Evolutionary conservation across 2,888 invertebrate species (phyloP), one percentile per base, ranked within the genome.

Genomic region (Lamproptera curius): DNA sequence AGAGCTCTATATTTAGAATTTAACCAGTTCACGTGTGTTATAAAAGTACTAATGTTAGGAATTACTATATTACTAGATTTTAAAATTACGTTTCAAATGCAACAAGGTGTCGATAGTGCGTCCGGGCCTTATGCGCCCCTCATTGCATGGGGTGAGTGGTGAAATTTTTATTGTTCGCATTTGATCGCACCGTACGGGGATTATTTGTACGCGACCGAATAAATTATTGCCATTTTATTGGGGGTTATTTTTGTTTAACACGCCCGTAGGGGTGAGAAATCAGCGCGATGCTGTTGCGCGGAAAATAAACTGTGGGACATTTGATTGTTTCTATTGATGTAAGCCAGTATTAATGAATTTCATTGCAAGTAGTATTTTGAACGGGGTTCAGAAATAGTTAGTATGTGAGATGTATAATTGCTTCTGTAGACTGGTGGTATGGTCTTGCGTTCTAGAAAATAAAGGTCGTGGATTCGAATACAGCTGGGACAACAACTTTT

Each of bases 101-200:
- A n/a, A n/a, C n/a, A n/a, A 6, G 20, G 10, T 10, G 28, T 28
- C 34, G 13, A 34, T 11, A 34, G 14, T 28, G 28, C 16, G 42
- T 34, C 1, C 14, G 4, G 14, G 42, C 52, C 39, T 49, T 42
- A 42, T 15, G 26, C 15, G 36, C 50, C 59, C 57, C 57, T 49
- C 53, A 46, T 20, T 8, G 17, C 16, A 20, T 34, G 33, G 47
- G 42, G 58, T 42, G 64, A 71, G 69, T 69, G 65, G 62, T 39
- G 71, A 70, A 76, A 81, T 82, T 82, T 78, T 74, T 72, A 78
- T 81, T 82, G 72, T 76, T 63, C 73, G 53, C 65, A 65, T 75
- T 67, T 67, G 71, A 73, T 70, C 67, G 56, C 54, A 55, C 59
- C 59, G 53, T 58, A 57, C 56, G 57, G 57, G 71, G 77, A 76